Evolutionary conservation across 2,113 vertebrate species (phyloP).

Genomic region (Saimiri boliviensis): DNA sequence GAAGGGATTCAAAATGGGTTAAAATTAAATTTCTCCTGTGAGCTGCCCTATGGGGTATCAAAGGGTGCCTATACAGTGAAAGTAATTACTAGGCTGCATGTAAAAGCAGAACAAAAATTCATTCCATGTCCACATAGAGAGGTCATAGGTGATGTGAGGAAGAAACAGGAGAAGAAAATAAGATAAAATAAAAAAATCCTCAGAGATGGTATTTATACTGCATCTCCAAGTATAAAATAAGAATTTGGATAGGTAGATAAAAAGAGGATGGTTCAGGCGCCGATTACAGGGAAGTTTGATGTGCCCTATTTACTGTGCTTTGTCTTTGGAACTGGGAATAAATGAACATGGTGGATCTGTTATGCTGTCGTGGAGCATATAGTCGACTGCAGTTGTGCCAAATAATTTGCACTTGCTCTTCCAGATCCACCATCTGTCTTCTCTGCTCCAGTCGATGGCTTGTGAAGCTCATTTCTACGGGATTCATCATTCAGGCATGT

Average conservation of each 20-base stretch:
- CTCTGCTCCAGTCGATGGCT: background rate
- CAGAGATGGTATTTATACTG: background rate
- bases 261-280: background rate
- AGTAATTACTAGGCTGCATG: background rate
- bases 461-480: background rate
- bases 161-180: background rate
- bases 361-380: background rate
- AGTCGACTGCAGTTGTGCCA: background rate
- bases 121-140: background rate
- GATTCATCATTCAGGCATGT: background rate
- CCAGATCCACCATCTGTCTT: rapidly evolving
- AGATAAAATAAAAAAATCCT: background rate
- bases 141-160: background rate
- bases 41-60: background rate
- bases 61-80: background rate
- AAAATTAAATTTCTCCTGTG: background rate
- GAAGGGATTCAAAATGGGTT: background rate
- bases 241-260: background rate
- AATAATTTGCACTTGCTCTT: background rate
- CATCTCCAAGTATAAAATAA: background rate
- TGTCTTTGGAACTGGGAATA: background rate
- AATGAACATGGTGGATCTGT: background rate
- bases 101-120: background rate
- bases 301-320: background rate
- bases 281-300: background rate